phyloP scores from a whole-genome alignment of 2,888 invertebrate species.

The Drosophila ezoana region DNA sequence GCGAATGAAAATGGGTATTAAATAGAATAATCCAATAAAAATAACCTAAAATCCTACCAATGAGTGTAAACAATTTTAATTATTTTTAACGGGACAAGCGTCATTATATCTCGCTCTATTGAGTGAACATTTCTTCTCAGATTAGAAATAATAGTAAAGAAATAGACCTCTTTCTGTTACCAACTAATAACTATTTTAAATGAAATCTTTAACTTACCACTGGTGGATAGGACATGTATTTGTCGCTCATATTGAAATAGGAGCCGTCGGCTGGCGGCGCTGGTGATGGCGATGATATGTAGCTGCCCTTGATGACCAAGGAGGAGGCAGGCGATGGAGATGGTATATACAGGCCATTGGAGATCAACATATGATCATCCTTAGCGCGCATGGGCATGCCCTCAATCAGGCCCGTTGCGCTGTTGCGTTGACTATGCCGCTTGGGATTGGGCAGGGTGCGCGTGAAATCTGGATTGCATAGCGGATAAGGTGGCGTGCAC shows the following conservation, averaged over 20 bases:
- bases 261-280: constrained; percentile 84
- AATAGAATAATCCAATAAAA: constrained; percentile 39
- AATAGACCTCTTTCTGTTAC: no score
- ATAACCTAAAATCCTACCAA: constrained; percentile 8
- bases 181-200: neutral
- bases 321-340: constrained; percentile 83
- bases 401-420: constrained; percentile 70
- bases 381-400: constrained; percentile 79
- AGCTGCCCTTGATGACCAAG: constrained; percentile 83
- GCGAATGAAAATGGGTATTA: constrained; percentile 13
- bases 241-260: constrained; percentile 84
- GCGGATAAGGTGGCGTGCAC: constrained; percentile 82
- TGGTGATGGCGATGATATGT: constrained; percentile 83
- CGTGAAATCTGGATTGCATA: constrained; percentile 83
- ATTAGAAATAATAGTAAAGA: no score
- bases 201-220: constrained; percentile 72
- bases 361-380: constrained; percentile 83
- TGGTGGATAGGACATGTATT: constrained; percentile 83
- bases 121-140: no score
- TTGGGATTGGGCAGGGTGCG: constrained; percentile 83
- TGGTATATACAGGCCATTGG: constrained; percentile 83
- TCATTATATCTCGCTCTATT: no score
- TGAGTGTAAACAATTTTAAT: constrained; percentile 20
- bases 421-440: constrained; percentile 81
- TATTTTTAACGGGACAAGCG: neutral